These are phyloP conservation scores for Mus minutoides DNA, from an alignment of 2,797 vertebrate species.

Conservation along the genomic window DNA sequence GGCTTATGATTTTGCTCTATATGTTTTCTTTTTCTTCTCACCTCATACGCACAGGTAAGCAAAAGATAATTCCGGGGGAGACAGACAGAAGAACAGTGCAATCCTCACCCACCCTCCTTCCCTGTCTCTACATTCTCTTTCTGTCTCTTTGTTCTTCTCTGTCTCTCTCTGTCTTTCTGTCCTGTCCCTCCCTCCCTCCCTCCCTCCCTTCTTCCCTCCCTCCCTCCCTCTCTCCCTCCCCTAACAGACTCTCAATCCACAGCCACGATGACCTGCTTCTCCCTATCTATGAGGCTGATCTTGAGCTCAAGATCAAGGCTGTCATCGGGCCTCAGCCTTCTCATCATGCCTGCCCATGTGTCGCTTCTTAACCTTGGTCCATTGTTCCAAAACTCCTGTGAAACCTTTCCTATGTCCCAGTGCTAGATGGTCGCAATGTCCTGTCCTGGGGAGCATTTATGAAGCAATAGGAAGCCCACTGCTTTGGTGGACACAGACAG, in stretches of 20 bases:
- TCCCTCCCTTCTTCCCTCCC: no score
- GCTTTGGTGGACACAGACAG: not conserved
- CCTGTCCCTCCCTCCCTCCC: not conserved
- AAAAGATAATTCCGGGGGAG: not conserved
- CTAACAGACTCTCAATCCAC: not conserved
- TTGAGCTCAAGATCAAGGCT: not conserved
- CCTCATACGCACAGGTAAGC: not conserved
- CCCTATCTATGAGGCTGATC: not conserved
- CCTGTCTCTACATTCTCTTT: not conserved
- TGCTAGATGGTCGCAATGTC: not conserved
- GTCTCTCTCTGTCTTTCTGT: not conserved
- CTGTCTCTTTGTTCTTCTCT: not conserved
- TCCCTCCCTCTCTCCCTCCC: not conserved
- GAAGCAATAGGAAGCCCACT: not conserved
- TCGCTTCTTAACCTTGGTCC: not conserved
- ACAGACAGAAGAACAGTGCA: not conserved
- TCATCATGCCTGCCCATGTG: not conserved
- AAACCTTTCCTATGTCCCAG: not conserved
- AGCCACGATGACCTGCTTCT: not conserved
- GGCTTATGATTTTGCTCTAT: conserved; percentile 38
- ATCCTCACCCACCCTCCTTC: not conserved
- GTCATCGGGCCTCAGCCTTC: not conserved
- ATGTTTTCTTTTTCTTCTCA: not conserved
- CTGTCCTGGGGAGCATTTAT: not conserved
- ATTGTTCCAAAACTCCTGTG: not conserved